Evolutionary conservation across 2,113 vertebrate genomes (phyloP).

Genomic region (Platycercus adscitus): DNA sequence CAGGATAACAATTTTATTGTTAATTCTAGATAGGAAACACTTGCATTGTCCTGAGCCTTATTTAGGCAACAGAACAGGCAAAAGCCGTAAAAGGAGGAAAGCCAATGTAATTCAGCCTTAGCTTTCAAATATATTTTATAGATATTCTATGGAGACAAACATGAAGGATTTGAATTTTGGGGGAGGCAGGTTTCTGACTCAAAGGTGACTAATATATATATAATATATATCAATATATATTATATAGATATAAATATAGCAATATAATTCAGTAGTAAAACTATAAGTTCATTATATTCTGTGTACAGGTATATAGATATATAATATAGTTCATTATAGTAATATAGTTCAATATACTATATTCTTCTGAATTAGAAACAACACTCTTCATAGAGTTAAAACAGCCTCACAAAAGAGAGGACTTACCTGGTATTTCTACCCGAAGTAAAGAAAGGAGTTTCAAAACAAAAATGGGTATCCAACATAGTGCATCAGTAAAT

Average conservation of each 20-base stretch:
- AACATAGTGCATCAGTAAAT: conserved; percentile 95
- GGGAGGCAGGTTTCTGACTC: not conserved
- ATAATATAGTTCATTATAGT: not conserved
- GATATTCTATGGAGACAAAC: not conserved
- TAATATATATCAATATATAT: not conserved
- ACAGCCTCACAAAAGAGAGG: not conserved
- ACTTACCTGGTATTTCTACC: conserved; percentile 94
- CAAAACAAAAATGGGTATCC: conserved; percentile 97
- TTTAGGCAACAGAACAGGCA: not conserved
- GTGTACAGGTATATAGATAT: not conserved
- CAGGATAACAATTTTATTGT: not conserved
- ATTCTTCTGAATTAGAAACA: not conserved
- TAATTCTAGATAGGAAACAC: not conserved
- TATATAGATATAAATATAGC: not conserved
- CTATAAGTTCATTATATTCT: not conserved
- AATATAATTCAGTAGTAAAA: not conserved
- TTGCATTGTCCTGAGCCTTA: not conserved
- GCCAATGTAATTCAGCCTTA: not conserved
- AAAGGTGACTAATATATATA: not conserved
- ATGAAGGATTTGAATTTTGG: not conserved
- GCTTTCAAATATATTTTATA: not conserved
- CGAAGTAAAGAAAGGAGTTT: conserved; percentile 94
- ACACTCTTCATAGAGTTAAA: not conserved
- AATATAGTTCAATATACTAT: not conserved
- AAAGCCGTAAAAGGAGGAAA: not conserved